phyloP scores from a whole-genome alignment of 1,140 invertebrate genomes.

The Copidosoma floridanum region DNA sequence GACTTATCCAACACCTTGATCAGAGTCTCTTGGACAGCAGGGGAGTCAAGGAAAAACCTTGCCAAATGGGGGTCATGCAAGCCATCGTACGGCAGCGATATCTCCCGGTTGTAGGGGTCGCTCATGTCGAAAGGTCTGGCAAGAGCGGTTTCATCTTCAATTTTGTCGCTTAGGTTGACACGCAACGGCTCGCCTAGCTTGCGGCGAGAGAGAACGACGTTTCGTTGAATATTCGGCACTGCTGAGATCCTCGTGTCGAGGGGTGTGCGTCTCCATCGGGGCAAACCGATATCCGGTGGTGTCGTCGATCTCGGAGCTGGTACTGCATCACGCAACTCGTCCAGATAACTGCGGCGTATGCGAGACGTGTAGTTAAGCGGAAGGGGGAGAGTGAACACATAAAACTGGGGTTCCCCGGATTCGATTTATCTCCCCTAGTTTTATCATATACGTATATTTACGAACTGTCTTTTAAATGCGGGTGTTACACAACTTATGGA shows the following conservation, averaged over 20 bases:
- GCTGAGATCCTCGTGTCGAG: conserved; percentile 49
- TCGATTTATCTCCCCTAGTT: too few relatives aligned
- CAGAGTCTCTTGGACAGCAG: neutral
- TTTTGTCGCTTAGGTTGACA: conserved; percentile 1
- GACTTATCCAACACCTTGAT: conserved; percentile 9
- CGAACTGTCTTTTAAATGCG: too few relatives aligned
- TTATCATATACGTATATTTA: too few relatives aligned
- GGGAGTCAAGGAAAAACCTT: conserved; percentile 37
- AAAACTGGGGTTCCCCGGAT: too few relatives aligned
- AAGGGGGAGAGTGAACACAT: too few relatives aligned
- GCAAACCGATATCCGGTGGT: conserved; percentile 44
- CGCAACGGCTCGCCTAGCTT: conserved; percentile 45
- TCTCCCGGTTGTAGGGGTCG: conserved; percentile 45
- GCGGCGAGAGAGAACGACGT: conserved; percentile 28
- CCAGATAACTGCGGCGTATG: conserved; percentile 19
- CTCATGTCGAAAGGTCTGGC: conserved; percentile 37
- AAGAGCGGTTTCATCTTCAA: too few relatives aligned
- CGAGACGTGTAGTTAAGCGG: too few relatives aligned
- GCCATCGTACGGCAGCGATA: conserved; percentile 41
- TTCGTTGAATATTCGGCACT: conserved; percentile 11
- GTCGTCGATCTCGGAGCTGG: conserved; percentile 40
- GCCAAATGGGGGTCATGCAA: conserved; percentile 49
- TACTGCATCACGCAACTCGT: conserved; percentile 36
- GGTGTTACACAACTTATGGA: too few relatives aligned
- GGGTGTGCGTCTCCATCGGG: conserved; percentile 47